Percentiles rank a stretch among this genome's conserved stretches.
Conservation (phyloP, 2,888 invertebrate genomes). For the Pristionchus maxplancki region DNA sequence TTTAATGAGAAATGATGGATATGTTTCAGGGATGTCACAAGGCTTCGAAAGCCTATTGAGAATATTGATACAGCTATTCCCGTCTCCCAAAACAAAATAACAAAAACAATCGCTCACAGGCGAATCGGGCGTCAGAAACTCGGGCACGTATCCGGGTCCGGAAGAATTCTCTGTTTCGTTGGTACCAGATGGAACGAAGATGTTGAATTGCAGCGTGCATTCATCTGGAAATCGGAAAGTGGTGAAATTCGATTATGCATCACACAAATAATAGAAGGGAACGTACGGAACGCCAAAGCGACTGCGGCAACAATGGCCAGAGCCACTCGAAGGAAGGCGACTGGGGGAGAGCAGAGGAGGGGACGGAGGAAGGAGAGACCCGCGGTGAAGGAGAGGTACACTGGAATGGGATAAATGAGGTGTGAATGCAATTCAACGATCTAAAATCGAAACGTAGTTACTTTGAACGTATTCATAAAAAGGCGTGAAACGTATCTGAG, state of each 20-base stretch:
- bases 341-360: conserved; percentile 29
- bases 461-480: no score
- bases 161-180: background rate
- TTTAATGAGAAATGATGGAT: background rate
- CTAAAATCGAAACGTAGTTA: no score
- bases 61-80: background rate
- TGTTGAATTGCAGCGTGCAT: background rate
- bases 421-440: no score
- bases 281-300: background rate
- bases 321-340: conserved; percentile 19
- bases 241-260: background rate
- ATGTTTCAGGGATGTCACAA: no score
- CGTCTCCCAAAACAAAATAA: background rate
- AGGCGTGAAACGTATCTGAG: no score
- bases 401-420: background rate
- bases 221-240: conserved; percentile 15
- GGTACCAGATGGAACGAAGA: conserved; percentile 17
- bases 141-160: background rate
- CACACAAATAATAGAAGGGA: no score
- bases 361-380: conserved; percentile 48
- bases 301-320: background rate
- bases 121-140: conserved; percentile 34
- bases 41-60: no score
- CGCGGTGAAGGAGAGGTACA: conserved; percentile 18
- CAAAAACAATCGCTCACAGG: conserved; percentile 33